Evolutionary conservation across 2,797 vertebrate species (phyloP).

Genomic region (Atherinosoma microstoma): DNA sequence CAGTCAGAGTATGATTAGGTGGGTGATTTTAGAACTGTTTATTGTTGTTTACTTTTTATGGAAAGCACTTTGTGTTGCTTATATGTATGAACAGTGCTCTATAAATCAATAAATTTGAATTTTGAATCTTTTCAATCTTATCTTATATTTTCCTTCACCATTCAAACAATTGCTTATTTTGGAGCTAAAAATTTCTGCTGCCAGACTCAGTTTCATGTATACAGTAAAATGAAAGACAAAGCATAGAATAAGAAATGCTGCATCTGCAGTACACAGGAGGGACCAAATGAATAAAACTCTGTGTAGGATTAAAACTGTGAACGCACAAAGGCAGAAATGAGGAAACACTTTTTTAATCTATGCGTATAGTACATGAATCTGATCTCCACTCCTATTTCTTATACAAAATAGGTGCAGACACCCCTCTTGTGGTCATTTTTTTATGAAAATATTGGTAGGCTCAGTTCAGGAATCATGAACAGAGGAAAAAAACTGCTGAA

Average conservation of each 20-base stretch:
- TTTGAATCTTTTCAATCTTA: too few species aligned
- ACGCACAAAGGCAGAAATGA: background rate
- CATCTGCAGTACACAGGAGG: conserved; percentile 16
- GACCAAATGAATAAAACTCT: background rate
- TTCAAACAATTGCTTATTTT: conserved; percentile 23
- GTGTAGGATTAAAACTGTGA: background rate
- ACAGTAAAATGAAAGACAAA: conserved; percentile 38
- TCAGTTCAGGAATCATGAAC: background rate
- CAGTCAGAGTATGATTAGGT: too few species aligned
- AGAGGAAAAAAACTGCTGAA: background rate
- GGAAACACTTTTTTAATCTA: background rate
- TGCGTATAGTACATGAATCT: background rate
- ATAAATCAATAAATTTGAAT: too few species aligned
- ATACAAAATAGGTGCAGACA: background rate
- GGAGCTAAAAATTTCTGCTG: conserved; percentile 11
- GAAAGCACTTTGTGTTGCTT: too few species aligned
- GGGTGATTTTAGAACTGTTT: too few species aligned
- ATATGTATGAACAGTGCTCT: too few species aligned
- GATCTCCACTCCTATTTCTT: conserved; percentile 1
- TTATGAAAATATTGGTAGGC: background rate
- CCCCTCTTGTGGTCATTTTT: background rate
- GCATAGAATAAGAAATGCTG: conserved; percentile 23
- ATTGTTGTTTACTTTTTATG: too few species aligned
- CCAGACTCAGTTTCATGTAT: conserved; percentile 35
- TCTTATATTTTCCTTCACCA: conserved; percentile 24